phyloP scores from a whole-genome alignment of 64 coral and sea anemone genomes.

The Actinia tenebrosa region DNA sequence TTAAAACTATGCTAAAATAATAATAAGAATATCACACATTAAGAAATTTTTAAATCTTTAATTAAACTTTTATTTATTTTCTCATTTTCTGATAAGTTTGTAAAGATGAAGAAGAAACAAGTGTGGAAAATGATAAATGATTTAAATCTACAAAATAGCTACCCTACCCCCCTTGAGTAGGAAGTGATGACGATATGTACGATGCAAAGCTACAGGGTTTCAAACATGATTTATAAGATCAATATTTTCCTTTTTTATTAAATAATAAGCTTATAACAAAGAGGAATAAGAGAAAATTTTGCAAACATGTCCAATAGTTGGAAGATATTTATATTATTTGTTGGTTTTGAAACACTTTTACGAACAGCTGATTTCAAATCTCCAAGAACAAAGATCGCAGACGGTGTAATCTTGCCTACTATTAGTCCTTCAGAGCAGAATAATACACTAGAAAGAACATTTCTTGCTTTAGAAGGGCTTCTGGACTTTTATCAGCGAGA shows the following conservation, averaged over 20 bases:
- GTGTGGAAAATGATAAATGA: too few relatives aligned
- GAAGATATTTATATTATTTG: neutral
- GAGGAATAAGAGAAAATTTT: neutral
- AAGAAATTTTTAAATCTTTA: neutral
- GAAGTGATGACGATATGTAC: neutral
- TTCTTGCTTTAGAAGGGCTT: conserved; percentile 52
- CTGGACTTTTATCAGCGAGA: conserved; percentile 51
- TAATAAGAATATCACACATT: neutral
- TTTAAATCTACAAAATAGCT: too few relatives aligned
- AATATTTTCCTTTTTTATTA: neutral
- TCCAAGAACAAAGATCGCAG: neutral
- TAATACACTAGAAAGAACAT: neutral
- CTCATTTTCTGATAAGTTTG: too few relatives aligned
- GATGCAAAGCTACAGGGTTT: neutral
- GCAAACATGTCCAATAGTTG: neutral
- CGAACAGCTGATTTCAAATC: neutral
- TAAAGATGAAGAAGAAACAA: too few relatives aligned
- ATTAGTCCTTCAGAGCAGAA: neutral
- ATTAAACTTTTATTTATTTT: too few relatives aligned
- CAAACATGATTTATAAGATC: neutral
- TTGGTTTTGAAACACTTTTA: neutral
- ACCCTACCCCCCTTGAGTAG: neutral
- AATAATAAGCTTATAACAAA: neutral
- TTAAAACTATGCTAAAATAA: neutral
- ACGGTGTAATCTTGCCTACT: neutral